These are phyloP conservation scores for Griposia aprilina DNA, from an alignment of 2,888 invertebrate genomes.

Conservation along the genomic window DNA sequence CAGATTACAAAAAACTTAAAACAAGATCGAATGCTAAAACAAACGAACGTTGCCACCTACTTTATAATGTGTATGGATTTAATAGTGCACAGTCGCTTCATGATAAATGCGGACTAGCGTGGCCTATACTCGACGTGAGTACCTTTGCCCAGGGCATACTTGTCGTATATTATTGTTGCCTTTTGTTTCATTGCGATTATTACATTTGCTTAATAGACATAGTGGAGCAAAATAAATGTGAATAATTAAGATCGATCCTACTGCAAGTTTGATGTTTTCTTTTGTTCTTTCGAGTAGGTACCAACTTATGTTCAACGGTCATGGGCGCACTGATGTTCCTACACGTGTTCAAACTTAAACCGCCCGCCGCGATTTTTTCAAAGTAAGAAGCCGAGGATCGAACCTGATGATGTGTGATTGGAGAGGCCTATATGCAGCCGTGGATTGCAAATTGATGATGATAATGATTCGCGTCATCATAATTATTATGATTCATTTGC, in stretches of 20 bases:
- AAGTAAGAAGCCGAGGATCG: neutral
- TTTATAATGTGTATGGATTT: conserved; percentile 31
- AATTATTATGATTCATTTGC: neutral
- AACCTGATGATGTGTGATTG: neutral
- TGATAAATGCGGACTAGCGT: conserved; percentile 67
- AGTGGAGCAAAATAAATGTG: neutral
- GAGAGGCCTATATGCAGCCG: neutral
- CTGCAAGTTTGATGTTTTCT: neutral
- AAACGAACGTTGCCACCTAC: neutral
- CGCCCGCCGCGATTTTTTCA: neutral
- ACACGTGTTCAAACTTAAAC: neutral
- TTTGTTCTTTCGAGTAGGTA: neutral
- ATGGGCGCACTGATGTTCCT: no score
- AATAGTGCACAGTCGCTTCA: conserved; percentile 63
- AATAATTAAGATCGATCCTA: neutral
- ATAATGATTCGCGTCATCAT: neutral
- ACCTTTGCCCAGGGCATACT: conserved; percentile 48
- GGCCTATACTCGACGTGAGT: conserved; percentile 38
- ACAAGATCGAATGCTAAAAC: no score
- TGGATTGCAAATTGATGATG: neutral
- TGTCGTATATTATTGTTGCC: conserved; percentile 14
- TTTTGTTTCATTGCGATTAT: conserved; percentile 29
- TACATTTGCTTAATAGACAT: conserved; percentile 4
- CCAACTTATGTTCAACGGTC: neutral
- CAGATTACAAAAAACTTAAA: no score